Conservation (phyloP, 2,888 invertebrate species). For the Pecten maximus region DNA sequence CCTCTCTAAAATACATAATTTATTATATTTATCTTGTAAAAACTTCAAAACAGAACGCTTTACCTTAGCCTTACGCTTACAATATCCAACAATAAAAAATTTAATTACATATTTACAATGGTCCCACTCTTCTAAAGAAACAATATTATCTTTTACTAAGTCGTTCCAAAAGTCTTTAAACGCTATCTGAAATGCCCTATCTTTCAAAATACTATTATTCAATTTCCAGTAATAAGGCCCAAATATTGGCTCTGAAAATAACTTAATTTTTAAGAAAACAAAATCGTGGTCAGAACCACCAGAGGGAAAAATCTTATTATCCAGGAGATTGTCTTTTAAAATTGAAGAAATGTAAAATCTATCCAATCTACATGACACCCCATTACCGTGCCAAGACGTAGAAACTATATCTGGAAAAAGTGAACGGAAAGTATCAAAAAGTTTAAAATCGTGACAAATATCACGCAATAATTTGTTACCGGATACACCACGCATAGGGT, state of each 20-base stretch:
- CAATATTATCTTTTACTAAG: not conserved
- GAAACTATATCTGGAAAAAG: not conserved
- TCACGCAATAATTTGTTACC: not conserved
- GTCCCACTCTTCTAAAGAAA: constrained; percentile 35
- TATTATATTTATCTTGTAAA: too few relatives aligned
- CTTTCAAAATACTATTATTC: too few relatives aligned
- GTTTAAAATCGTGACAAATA: constrained; percentile 34
- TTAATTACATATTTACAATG: not conserved
- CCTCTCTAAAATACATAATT: too few relatives aligned
- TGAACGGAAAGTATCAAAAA: constrained; percentile 35
- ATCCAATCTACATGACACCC: constrained; percentile 40
- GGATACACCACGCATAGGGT: not conserved
- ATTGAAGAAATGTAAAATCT: constrained; percentile 35
- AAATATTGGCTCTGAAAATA: not conserved
- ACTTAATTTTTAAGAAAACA: constrained; percentile 14
- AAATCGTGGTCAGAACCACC: constrained; percentile 37
- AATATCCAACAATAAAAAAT: too few relatives aligned
- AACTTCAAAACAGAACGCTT: too few relatives aligned
- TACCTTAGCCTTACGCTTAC: too few relatives aligned
- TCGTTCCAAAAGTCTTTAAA: too few relatives aligned
- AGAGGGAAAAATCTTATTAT: constrained; percentile 14
- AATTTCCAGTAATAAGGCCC: not conserved
- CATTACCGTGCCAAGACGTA: constrained; percentile 35
- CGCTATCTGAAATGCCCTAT: too few relatives aligned
- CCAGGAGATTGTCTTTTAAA: constrained; percentile 5